A percentile compares a stretch with the other conserved stretches of the same genome.
Conservation (phyloP, 1,140 invertebrate genomes). For the Phocides pigmalion region DNA sequence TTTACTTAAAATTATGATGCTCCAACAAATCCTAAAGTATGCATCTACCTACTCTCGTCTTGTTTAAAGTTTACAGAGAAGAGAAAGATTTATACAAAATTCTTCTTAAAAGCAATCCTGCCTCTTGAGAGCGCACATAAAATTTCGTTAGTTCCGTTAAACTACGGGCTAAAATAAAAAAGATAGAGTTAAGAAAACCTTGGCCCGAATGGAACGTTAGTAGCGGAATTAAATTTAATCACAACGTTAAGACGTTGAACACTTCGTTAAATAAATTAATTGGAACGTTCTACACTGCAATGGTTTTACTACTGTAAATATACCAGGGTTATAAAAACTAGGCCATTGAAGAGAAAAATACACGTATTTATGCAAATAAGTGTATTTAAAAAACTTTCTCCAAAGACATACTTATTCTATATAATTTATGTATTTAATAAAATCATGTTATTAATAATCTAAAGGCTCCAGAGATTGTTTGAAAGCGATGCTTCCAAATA, state of each 20-base stretch:
- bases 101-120: neutral
- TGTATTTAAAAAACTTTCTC: constrained; percentile 20
- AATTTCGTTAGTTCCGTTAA: constrained; percentile 19
- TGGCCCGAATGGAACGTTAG: constrained; percentile 30
- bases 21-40: too few species aligned
- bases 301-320: constrained; percentile 22
- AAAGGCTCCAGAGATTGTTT: too few species aligned
- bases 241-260: constrained; percentile 27
- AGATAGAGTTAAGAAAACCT: constrained; percentile 25
- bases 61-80: too few species aligned
- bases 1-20: too few species aligned
- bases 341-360: constrained; percentile 21
- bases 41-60: too few species aligned
- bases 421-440: neutral
- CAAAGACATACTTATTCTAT: neutral
- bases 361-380: constrained; percentile 28
- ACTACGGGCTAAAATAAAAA: constrained; percentile 21
- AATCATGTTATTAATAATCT: too few species aligned
- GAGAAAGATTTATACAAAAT: too few species aligned
- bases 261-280: constrained; percentile 34
- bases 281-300: constrained; percentile 29
- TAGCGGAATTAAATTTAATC: constrained; percentile 29
- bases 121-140: constrained; percentile 17
- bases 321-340: constrained; percentile 30
- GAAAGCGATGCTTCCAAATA: too few species aligned